phyloP scores from a whole-genome alignment of 2,113 vertebrate genomes.

The Phyllostomus hastatus region DNA sequence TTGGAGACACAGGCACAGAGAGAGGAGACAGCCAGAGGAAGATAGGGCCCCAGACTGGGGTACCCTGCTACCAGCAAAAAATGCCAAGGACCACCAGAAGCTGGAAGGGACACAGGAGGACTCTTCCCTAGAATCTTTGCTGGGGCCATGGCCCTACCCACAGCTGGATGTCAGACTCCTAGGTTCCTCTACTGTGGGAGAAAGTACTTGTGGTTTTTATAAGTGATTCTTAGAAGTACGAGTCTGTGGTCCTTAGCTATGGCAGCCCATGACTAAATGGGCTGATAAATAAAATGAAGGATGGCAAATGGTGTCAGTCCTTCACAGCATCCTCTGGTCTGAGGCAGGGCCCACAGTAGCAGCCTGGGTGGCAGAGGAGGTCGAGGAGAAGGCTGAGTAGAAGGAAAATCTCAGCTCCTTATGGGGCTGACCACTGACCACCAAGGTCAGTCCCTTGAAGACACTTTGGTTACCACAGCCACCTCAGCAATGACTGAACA shows the following conservation, averaged over 20 bases:
- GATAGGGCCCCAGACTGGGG: neutral
- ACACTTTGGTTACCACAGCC: neutral
- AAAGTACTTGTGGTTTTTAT: neutral
- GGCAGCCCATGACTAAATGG: neutral
- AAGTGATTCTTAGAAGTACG: neutral
- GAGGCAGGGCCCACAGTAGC: neutral
- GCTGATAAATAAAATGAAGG: neutral
- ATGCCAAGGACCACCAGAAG: neutral
- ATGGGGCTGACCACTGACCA: rapidly evolving
- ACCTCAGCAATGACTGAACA: neutral
- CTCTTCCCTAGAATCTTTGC: neutral
- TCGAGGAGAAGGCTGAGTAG: neutral
- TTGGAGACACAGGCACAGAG: neutral
- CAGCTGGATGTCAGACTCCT: neutral
- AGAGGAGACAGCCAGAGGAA: neutral
- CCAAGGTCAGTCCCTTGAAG: no score
- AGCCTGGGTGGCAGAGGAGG: rapidly evolving
- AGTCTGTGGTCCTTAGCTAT: neutral
- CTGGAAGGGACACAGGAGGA: neutral
- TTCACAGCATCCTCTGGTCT: neutral
- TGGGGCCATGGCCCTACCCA: neutral
- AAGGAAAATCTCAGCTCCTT: neutral
- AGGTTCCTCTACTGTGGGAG: neutral
- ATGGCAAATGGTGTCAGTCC: neutral
- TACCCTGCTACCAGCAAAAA: neutral